These are phyloP conservation scores for Thaumetopoea pityocampa DNA, from an alignment of 1,140 invertebrate species.

Conservation along the genomic window DNA sequence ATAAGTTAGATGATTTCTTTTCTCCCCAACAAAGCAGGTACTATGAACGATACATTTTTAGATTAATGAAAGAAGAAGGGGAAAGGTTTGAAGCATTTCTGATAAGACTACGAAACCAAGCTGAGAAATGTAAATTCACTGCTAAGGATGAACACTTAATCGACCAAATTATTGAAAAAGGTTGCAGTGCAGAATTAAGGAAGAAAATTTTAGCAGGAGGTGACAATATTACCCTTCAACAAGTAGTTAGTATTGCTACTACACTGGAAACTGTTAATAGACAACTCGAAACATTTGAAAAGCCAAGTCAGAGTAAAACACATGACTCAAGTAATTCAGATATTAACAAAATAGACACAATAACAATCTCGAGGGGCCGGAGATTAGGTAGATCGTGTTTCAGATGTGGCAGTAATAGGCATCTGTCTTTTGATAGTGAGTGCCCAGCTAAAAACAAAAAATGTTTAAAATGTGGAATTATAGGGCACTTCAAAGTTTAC, in stretches of 20 bases:
- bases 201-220: conserved; percentile 19
- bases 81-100: conserved; percentile 33
- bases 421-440: not conserved
- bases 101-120: conserved; percentile 25
- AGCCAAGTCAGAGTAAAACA: not conserved
- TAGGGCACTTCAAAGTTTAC: conserved; percentile 8
- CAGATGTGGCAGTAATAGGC: conserved; percentile 1
- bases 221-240: conserved; percentile 11
- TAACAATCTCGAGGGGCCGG: not conserved
- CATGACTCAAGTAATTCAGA: not conserved
- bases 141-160: conserved; percentile 16
- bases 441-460: conserved; percentile 3
- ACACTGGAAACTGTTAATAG: conserved; percentile 8
- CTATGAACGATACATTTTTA: conserved; percentile 33
- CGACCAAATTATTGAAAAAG: conserved; percentile 23
- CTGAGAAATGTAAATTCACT: conserved; percentile 27
- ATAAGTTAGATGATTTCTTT: conserved; percentile 30
- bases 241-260: conserved; percentile 17
- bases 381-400: not conserved
- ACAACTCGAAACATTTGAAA: conserved; percentile 14
- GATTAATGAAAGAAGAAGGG: conserved; percentile 27
- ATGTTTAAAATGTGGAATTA: conserved; percentile 15
- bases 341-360: not conserved
- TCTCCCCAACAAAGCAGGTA: conserved; percentile 24
- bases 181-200: conserved; percentile 11